Conservation (phyloP, 2,113 vertebrate species). For the Pithys albifrons region DNA sequence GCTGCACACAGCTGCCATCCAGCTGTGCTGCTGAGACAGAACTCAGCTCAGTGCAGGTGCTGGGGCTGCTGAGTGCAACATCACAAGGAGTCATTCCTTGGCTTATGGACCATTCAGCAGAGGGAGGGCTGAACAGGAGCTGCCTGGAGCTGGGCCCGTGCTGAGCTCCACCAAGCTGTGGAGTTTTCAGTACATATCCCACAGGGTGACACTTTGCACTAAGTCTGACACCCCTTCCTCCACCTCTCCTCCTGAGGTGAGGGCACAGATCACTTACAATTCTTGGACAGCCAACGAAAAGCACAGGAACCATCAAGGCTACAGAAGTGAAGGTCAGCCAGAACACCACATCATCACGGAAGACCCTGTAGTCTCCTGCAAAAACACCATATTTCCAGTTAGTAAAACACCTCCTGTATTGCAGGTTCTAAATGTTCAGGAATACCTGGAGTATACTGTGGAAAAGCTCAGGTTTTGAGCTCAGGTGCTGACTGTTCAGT, state of each 20-base stretch:
- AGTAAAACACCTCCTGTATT: background rate
- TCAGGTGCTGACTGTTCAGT: background rate
- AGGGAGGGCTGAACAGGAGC: background rate
- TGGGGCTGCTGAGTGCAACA: background rate
- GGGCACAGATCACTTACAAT: slow-evolving; percentile 77
- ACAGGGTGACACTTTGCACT: background rate
- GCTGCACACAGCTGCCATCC: background rate
- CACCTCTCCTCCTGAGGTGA: background rate
- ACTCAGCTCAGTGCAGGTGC: background rate
- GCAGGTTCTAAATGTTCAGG: background rate
- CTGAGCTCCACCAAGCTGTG: background rate
- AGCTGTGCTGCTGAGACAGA: background rate
- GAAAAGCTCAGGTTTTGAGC: background rate
- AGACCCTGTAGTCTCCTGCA: slow-evolving; percentile 84
- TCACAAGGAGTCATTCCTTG: background rate
- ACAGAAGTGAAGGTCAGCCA: slow-evolving; percentile 89
- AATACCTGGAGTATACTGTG: background rate
- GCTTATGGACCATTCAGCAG: background rate
- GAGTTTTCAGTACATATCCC: background rate
- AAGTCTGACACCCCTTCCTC: background rate
- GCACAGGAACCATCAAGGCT: slow-evolving; percentile 77
- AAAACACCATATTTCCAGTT: background rate
- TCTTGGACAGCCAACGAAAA: slow-evolving; percentile 88
- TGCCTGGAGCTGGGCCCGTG: background rate
- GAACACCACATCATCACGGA: slow-evolving; percentile 83